phyloP scores from a whole-genome alignment of 2,797 vertebrate species.

The Tokudaia tokunoshimensis region DNA sequence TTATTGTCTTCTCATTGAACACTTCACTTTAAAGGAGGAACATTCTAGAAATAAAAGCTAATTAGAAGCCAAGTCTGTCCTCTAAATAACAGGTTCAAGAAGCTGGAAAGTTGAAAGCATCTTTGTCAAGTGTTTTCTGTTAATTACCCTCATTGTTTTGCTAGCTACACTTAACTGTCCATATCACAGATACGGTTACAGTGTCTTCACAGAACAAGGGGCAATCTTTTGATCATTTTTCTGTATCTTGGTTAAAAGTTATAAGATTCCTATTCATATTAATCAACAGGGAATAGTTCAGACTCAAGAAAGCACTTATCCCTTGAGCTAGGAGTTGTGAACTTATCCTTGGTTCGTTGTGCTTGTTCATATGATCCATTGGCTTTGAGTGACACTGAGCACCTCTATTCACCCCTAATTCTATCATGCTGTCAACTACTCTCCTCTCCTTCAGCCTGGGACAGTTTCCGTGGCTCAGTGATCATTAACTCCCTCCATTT shows the following conservation, averaged over 20 bases:
- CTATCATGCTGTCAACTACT: background rate
- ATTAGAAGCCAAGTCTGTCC: background rate
- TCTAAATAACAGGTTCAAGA: background rate
- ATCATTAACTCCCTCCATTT: background rate
- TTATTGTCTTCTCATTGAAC: background rate
- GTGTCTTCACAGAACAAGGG: background rate
- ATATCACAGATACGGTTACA: background rate
- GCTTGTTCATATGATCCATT: background rate
- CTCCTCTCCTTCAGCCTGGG: background rate
- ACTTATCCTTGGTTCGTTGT: background rate
- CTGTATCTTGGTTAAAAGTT: background rate
- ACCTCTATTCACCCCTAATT: background rate
- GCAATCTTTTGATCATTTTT: background rate
- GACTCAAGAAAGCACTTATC: background rate
- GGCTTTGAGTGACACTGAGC: background rate
- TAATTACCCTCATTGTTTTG: background rate
- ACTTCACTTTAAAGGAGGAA: background rate
- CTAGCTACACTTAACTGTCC: background rate
- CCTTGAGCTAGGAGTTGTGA: too few relatives aligned
- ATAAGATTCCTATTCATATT: background rate
- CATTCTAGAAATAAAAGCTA: constrained; percentile 22
- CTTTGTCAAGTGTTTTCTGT: background rate
- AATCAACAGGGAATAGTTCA: background rate
- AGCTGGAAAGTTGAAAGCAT: background rate
- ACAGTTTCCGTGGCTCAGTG: background rate